Conservation (phyloP, 2,113 vertebrate species). For the Tupaia chinensis region DNA sequence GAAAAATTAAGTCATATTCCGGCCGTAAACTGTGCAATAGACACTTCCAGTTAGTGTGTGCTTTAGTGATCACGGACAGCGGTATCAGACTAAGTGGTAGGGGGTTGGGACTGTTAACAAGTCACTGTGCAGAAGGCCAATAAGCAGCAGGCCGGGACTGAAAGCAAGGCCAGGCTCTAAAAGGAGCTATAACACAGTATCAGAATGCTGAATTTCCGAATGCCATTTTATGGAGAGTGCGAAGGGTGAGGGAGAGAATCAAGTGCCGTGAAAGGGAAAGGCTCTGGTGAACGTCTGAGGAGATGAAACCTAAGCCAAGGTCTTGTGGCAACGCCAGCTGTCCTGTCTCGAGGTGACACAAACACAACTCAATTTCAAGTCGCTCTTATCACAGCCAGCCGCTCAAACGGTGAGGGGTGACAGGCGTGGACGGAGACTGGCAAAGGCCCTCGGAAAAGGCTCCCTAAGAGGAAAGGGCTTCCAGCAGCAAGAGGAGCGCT, state of each 20-base stretch:
- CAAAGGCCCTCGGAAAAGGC: slow-evolving; percentile 36
- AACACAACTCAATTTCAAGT: slow-evolving; percentile 70
- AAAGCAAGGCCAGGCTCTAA: slow-evolving; percentile 55
- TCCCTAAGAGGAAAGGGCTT: background rate
- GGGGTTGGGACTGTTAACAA: slow-evolving; percentile 53
- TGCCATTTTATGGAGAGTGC: slow-evolving; percentile 7
- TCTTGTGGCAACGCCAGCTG: slow-evolving; percentile 63
- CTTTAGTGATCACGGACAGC: slow-evolving; percentile 36
- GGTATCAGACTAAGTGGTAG: slow-evolving; percentile 67
- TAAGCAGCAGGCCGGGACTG: slow-evolving; percentile 47
- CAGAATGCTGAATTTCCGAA: slow-evolving; percentile 53
- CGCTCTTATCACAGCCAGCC: slow-evolving; percentile 55
- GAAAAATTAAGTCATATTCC: slow-evolving; percentile 76
- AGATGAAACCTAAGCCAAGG: slow-evolving; percentile 56
- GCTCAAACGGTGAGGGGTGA: slow-evolving; percentile 4
- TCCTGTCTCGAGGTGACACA: slow-evolving; percentile 58
- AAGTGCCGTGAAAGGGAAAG: slow-evolving; percentile 23
- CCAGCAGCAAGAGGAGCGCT: background rate
- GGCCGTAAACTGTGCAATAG: slow-evolving; percentile 60
- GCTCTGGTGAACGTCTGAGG: slow-evolving; percentile 56
- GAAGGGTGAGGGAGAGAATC: background rate
- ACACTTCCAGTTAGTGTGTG: slow-evolving; percentile 67
- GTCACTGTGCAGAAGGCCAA: slow-evolving; percentile 17
- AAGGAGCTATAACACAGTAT: slow-evolving; percentile 49
- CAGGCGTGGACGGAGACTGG: background rate